Evolutionary conservation across 2,113 vertebrate species (phyloP).

Genomic region (Campylomormyrus tamandua): DNA sequence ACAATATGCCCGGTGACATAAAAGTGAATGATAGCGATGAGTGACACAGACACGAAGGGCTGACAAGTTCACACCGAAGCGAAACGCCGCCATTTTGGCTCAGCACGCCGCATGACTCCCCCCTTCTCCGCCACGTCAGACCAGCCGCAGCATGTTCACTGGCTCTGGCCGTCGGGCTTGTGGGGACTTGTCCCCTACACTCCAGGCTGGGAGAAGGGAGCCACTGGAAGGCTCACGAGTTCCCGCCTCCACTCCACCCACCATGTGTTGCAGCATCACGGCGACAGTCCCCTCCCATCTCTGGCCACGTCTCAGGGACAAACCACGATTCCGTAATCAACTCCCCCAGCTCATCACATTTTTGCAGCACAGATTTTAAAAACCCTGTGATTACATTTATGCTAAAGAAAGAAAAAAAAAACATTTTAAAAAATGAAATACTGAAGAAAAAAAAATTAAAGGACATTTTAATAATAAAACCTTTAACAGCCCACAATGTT

Average conservation of each 20-base stretch:
- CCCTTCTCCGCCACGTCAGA: background rate
- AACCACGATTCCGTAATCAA: background rate
- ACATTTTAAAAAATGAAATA: background rate
- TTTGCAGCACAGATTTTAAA: background rate
- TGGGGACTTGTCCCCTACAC: background rate
- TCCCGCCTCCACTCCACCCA: background rate
- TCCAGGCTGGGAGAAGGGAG: background rate
- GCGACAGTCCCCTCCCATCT: background rate
- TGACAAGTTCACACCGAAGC: background rate
- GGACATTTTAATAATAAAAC: background rate
- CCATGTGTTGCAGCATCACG: background rate
- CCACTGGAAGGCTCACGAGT: background rate
- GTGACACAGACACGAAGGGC: background rate
- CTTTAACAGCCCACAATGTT: background rate
- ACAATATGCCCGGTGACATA: background rate
- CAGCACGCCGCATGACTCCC: background rate
- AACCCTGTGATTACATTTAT: background rate
- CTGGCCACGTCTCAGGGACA: background rate
- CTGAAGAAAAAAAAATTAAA: background rate
- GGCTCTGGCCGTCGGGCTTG: background rate
- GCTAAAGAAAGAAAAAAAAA: background rate
- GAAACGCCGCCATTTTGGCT: background rate
- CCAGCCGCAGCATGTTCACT: background rate
- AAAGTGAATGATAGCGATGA: background rate
- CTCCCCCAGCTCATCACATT: background rate